Percentiles rank a stretch among this genome's conserved stretches.
phyloP scores from a whole-genome alignment of 2,888 invertebrate species.

The Parnassius smintheus region DNA sequence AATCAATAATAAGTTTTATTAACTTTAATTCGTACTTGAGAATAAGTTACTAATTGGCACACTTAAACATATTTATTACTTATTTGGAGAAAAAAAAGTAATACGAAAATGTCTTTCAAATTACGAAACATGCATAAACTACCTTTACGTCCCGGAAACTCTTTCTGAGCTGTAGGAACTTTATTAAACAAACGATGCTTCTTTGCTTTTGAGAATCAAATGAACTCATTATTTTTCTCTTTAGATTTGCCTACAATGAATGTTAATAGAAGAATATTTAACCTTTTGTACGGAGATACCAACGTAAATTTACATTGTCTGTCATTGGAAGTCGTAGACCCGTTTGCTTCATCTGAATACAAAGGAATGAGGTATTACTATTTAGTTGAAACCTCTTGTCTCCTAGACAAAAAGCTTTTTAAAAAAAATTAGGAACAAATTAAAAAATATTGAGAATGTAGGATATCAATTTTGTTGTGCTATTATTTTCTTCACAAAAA shows the following conservation, averaged over 20 bases:
- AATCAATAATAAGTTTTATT: too few relatives aligned
- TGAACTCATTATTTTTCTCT: constrained; percentile 6
- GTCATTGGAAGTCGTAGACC: not conserved
- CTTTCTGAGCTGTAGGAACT: not conserved
- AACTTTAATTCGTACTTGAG: too few relatives aligned
- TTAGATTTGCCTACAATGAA: constrained; percentile 1
- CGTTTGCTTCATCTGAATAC: not conserved
- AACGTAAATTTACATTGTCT: constrained; percentile 1
- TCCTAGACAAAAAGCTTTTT: too few relatives aligned
- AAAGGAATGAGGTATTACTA: not conserved
- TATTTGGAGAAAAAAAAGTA: too few relatives aligned
- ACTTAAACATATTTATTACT: too few relatives aligned
- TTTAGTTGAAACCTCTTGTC: not conserved
- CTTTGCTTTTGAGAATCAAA: not conserved
- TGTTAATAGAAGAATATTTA: constrained; percentile 15
- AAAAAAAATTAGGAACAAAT: too few relatives aligned
- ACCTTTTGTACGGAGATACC: not conserved
- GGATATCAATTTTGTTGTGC: too few relatives aligned
- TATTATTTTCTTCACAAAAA: too few relatives aligned
- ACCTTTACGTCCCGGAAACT: constrained; percentile 4
- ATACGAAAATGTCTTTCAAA: too few relatives aligned
- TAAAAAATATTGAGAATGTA: too few relatives aligned
- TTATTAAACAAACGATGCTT: constrained; percentile 2
- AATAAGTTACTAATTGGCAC: too few relatives aligned
- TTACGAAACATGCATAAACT: not conserved